phyloP scores from a whole-genome alignment of 2,113 vertebrate genomes.

The Channa maculata region DNA sequence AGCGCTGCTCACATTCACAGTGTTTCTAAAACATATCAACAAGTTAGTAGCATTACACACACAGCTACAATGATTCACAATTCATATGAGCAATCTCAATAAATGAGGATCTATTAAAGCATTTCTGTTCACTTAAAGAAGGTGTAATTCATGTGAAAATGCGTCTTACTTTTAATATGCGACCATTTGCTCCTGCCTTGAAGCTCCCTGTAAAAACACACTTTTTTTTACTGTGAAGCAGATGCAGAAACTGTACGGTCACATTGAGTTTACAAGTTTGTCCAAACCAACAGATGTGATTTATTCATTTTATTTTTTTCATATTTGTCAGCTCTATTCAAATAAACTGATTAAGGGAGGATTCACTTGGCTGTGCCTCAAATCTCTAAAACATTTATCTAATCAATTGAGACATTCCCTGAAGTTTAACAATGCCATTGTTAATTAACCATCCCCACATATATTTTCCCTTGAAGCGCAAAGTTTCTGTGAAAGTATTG shows the following conservation, averaged over 20 bases:
- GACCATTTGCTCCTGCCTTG: conserved; percentile 94
- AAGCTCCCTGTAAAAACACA: conserved; percentile 89
- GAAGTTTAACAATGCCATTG: not conserved
- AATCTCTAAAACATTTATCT: not conserved
- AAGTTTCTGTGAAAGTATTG: too few species aligned
- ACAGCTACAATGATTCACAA: not conserved
- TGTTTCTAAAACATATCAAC: conserved; percentile 84
- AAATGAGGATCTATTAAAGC: not conserved
- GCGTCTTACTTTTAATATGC: conserved; percentile 89
- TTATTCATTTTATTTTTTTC: too few species aligned
- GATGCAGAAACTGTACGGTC: not conserved
- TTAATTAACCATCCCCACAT: not conserved
- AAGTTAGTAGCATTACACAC: not conserved
- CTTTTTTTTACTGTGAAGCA: not conserved
- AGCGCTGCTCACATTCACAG: conserved; percentile 97
- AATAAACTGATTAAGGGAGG: too few species aligned
- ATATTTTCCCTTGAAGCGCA: not conserved
- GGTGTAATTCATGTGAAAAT: not conserved
- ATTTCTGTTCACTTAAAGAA: accelerated
- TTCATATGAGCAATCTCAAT: not conserved
- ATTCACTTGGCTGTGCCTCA: not conserved
- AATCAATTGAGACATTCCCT: not conserved
- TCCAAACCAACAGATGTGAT: too few species aligned
- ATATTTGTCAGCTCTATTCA: too few species aligned
- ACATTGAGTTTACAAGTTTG: too few species aligned